Conservation (phyloP, 2,113 vertebrate species). For the Microcebus jonahi region DNA sequence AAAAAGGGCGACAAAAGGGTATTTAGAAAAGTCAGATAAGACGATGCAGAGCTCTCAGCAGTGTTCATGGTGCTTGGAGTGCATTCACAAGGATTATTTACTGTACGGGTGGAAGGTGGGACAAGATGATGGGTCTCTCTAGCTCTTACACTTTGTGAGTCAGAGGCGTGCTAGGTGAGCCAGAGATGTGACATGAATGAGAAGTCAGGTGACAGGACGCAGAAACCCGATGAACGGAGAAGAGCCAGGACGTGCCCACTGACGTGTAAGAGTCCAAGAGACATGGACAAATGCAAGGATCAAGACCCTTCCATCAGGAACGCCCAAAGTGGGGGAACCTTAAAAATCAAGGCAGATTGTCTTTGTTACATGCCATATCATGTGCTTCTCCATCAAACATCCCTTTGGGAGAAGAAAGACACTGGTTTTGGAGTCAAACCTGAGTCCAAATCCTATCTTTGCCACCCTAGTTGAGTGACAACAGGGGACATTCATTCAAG, state of each 20-base stretch:
- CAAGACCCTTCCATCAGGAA: neutral
- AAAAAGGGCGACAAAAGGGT: neutral
- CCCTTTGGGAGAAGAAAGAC: neutral
- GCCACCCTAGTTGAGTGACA: neutral
- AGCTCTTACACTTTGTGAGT: neutral
- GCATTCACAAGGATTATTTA: neutral
- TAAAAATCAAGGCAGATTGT: neutral
- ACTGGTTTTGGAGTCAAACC: neutral
- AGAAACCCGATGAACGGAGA: neutral
- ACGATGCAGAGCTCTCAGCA: neutral
- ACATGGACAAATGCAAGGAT: neutral
- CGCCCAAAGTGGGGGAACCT: fast-evolving
- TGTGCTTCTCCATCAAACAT: neutral
- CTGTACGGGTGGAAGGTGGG: neutral
- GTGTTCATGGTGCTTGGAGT: neutral
- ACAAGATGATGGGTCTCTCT: neutral
- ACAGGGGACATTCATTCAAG: neutral
- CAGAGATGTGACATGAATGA: neutral
- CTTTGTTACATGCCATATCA: neutral
- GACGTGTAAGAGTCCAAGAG: neutral
- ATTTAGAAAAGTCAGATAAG: neutral
- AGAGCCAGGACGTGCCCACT: neutral
- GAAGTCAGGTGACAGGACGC: neutral
- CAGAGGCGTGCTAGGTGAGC: neutral
- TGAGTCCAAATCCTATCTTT: neutral